Base-by-base conservation (phyloP, 1,140 invertebrate genomes). In the Philaenus spumarius region DNA sequence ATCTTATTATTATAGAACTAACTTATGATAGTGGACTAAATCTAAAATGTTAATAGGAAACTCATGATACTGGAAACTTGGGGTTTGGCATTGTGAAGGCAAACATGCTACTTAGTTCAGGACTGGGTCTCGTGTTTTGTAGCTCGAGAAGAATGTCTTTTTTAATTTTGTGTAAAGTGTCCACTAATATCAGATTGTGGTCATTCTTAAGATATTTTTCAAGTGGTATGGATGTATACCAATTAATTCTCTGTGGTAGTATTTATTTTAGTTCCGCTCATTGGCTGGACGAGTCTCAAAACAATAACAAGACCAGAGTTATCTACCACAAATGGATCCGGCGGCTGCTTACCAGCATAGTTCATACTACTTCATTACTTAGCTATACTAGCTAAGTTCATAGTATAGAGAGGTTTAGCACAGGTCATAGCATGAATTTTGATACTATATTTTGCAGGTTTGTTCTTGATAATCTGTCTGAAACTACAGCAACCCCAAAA, bases 401-500 rank as follows among this genome's bases (percentile, higher is more conserved):
- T 52, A 14, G 58, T 64, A 51, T 72, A 73, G 57, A 57, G 64
- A 55, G 57, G 71, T 64, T 64, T 57, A 22, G 61, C 62, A 65
- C 71, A 66, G 56, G 59, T 62, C 20, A 72, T 54, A n/a, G n/a
- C n/a, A n/a, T n/a, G n/a, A n/a, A n/a, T n/a, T n/a, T n/a, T n/a
- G n/a, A n/a, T n/a, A n/a, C 72, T 76, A 66, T 76, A 78, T 64
- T 71, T 71, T 20, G 61, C 64, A 20, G 70, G 71, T 63, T 75
- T 76, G n/a, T 59, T 66, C n/a, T 69, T 68, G 17, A 77, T 72
- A 52, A 68, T 74, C 51, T 71, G n/a, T n/a, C n/a, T n/a, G n/a
- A n/a, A n/a, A n/a, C n/a, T n/a, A n/a, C n/a, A n/a, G n/a, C n/a
- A n/a, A 26, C 70, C 72, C 20, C 72, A 30, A 53, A 73, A 76